Percentiles rank a stretch among this genome's conserved stretches.
phyloP scores from a whole-genome alignment of 2,113 vertebrate genomes.

The Pteruthius melanotis region DNA sequence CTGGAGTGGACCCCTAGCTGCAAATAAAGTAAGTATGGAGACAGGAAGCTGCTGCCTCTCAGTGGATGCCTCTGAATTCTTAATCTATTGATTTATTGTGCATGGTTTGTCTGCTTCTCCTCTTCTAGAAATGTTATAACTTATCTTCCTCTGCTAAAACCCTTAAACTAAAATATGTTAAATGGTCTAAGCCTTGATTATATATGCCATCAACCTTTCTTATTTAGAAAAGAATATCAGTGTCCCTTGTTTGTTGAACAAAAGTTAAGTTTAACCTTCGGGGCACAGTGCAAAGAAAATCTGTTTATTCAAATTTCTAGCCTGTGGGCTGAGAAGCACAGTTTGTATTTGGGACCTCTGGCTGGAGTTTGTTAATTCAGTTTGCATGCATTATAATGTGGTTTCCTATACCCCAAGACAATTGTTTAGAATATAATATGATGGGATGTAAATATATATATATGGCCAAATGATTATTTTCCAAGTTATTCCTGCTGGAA shows the following conservation, averaged over 20 bases:
- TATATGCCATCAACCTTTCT: background rate
- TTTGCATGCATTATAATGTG: constrained; percentile 11
- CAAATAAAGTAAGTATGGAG: background rate
- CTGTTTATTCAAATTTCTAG: constrained; percentile 27
- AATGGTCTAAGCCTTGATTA: background rate
- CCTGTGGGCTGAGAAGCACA: background rate
- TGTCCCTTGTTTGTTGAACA: background rate
- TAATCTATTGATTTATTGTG: background rate
- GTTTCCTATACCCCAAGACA: background rate
- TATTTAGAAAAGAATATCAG: background rate
- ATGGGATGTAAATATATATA: background rate
- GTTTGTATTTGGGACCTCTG: background rate
- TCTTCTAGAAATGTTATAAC: background rate
- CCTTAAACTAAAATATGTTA: background rate
- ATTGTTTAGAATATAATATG: background rate
- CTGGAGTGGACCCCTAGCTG: background rate
- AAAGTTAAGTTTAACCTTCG: constrained; percentile 38
- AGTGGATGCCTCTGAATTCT: background rate
- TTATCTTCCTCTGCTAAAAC: background rate
- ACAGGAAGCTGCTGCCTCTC: background rate
- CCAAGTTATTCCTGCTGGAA: background rate
- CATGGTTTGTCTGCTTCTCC: background rate
- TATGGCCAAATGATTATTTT: background rate
- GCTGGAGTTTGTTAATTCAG: constrained; percentile 19
- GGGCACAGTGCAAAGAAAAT: constrained; percentile 15